phyloP scores from a whole-genome alignment of 2,797 vertebrate genomes.

The Atherinosoma microstoma region DNA sequence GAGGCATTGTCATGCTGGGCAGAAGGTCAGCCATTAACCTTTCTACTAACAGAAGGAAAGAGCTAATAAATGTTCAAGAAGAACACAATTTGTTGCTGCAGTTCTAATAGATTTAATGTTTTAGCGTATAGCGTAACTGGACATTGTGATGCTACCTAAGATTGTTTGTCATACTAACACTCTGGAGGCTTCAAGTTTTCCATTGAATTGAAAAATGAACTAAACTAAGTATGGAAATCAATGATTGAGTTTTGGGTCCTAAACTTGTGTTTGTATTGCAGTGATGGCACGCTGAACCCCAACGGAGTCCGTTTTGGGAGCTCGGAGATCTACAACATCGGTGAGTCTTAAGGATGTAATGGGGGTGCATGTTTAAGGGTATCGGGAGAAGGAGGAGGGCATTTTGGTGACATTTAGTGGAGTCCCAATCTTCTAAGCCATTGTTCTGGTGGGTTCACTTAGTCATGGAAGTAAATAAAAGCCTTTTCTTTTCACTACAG shows the following conservation, averaged over 20 bases:
- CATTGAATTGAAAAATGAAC: not conserved
- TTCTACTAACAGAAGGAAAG: rapidly evolving
- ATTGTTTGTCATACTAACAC: not conserved
- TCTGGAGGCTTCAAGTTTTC: not conserved
- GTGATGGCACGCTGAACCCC: constrained; percentile 96
- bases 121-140: not conserved
- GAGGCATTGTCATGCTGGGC: constrained; percentile 94
- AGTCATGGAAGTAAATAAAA: not conserved
- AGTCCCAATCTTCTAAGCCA: not conserved
- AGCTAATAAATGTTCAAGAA: not conserved
- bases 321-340: constrained; percentile 98
- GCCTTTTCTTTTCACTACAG: not conserved
- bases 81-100: not conserved
- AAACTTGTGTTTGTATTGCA: constrained; percentile 67
- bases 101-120: not conserved
- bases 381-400: not conserved
- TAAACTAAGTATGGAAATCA: too few species aligned
- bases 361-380: not conserved
- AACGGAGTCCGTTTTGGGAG: constrained; percentile 97
- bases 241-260: constrained; percentile 1
- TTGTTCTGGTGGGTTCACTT: not conserved
- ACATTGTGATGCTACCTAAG: not conserved
- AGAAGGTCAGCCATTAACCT: constrained; percentile 86
- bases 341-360: constrained; percentile 75
- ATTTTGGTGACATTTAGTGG: constrained; percentile 9